phyloP scores from a whole-genome alignment of 2,888 invertebrate species.

The Chalcosyrphus nemorum region DNA sequence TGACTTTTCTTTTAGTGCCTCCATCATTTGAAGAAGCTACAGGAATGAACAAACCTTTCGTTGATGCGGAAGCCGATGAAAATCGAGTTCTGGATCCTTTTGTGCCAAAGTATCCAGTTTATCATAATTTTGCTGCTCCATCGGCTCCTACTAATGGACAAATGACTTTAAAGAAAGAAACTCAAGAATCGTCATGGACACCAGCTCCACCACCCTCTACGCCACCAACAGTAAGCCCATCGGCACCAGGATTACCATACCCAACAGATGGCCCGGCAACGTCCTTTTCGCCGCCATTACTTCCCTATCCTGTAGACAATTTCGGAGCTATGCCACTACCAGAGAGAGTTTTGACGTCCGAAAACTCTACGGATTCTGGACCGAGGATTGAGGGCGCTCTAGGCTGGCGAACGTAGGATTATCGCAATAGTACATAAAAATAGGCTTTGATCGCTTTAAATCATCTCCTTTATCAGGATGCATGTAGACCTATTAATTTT shows the following conservation, averaged over 20 bases:
- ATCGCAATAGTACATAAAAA: neutral
- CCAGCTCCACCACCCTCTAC: neutral
- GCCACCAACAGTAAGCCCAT: neutral
- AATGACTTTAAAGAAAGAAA: neutral
- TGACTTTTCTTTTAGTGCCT: slow-evolving; percentile 72
- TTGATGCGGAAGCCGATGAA: slow-evolving; percentile 75
- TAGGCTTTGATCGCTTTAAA: neutral
- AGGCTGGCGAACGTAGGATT: slow-evolving; percentile 9
- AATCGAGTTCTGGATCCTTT: slow-evolving; percentile 75
- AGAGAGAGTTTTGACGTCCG: neutral
- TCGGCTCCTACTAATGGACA: slow-evolving; percentile 10
- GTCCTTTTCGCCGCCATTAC: neutral
- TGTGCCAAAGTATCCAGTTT: slow-evolving; percentile 77
- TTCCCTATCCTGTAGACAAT: slow-evolving; percentile 25
- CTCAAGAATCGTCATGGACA: neutral
- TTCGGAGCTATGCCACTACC: slow-evolving; percentile 14
- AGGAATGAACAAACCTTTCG: slow-evolving; percentile 74
- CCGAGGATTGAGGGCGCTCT: neutral
- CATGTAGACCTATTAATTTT: neutral
- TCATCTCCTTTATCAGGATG: neutral
- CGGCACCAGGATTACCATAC: neutral
- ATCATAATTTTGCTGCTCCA: slow-evolving; percentile 75
- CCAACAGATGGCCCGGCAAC: neutral
- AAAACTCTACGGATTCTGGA: neutral
- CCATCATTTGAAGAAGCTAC: slow-evolving; percentile 77